Evolutionary conservation across 2,888 invertebrate species (phyloP).

Genomic region (Calameuta idolon): DNA sequence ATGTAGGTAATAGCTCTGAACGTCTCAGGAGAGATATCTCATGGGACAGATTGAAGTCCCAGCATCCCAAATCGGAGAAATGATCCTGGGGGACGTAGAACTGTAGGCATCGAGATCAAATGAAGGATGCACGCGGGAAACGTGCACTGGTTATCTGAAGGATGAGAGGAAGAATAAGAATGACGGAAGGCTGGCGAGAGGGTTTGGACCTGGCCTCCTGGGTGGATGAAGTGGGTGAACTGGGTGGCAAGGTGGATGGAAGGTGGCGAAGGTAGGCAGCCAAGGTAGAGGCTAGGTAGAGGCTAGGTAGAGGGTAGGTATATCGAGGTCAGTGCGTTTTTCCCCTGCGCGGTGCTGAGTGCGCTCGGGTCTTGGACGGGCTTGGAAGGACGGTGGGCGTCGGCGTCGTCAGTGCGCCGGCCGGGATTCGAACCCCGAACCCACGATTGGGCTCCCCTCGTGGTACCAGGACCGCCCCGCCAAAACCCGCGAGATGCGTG

Average conservation of each 20-base stretch:
- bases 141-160: background rate
- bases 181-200: background rate
- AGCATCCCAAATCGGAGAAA: background rate
- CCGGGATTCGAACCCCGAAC: constrained; percentile 57
- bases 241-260: constrained; percentile 15
- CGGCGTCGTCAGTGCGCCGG: constrained; percentile 61
- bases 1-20: background rate
- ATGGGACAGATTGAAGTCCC: background rate
- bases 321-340: constrained; percentile 65
- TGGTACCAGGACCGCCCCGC: constrained; percentile 63
- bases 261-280: constrained; percentile 3
- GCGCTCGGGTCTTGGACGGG: constrained; percentile 46
- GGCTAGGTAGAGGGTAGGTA: constrained; percentile 32
- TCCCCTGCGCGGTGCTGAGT: constrained; percentile 60
- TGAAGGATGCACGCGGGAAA: background rate
- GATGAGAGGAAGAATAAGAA: background rate
- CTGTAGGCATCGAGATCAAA: background rate
- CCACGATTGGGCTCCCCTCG: constrained; percentile 60
- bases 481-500: constrained; percentile 60
- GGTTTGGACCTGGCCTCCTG: background rate
- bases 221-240: constrained; percentile 17
- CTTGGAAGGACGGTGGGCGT: constrained; percentile 52
- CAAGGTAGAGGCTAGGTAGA: constrained; percentile 17
- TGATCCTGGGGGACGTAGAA: background rate
- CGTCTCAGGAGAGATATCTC: background rate